phyloP scores from a whole-genome alignment of 2,797 vertebrate genomes.

The Oreochromis grahami region DNA sequence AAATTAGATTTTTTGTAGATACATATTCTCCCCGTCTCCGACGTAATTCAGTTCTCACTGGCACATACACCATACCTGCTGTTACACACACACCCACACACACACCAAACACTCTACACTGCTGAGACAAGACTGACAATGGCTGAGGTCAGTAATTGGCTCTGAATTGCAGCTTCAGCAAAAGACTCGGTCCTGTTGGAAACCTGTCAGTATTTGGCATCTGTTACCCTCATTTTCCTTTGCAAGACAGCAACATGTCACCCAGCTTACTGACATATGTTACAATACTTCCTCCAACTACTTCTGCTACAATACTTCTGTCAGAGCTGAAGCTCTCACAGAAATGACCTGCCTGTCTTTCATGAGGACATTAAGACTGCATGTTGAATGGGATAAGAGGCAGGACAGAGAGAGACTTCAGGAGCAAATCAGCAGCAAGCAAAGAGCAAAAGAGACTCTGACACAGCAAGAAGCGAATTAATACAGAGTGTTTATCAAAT shows the following conservation, averaged over 20 bases:
- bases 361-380: constrained; percentile 11
- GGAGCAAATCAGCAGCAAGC: neutral
- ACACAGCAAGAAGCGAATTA: constrained; percentile 49
- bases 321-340: constrained; percentile 21
- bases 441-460: constrained; percentile 3
- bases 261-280: constrained; percentile 35
- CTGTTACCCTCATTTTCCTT: constrained; percentile 40
- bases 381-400: neutral
- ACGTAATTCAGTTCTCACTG: neutral
- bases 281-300: constrained; percentile 12
- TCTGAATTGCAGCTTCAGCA: constrained; percentile 65
- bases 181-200: constrained; percentile 44
- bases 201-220: constrained; percentile 52
- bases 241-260: constrained; percentile 24
- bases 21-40: neutral
- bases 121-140: constrained; percentile 40
- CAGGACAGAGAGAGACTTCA: neutral
- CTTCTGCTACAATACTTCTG: constrained; percentile 35
- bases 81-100: neutral
- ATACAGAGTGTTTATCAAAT: constrained; percentile 52
- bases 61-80: neutral
- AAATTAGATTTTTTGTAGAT: neutral
- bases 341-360: constrained; percentile 23
- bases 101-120: neutral
- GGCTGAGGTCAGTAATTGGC: constrained; percentile 65